Evolutionary conservation across 2,888 invertebrate species (phyloP), one percentile per base, ranked within the genome.

Genomic region (Alentia gelatinosa): DNA sequence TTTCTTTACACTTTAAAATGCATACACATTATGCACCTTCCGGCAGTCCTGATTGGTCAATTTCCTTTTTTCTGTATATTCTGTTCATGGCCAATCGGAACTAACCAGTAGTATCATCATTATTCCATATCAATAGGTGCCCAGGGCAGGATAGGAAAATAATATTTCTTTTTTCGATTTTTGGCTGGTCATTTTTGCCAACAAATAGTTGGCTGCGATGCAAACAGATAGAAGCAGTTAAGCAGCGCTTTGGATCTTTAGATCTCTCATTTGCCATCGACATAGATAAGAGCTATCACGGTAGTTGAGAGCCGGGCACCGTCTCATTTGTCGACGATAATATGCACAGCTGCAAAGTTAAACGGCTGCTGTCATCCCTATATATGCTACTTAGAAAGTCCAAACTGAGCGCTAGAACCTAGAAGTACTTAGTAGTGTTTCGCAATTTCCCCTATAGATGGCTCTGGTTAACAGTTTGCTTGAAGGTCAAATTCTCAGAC

Each of bases 131-230:
- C 74, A 74, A 33, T 74, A 19, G 30, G 42, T 86, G 47, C 86
- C 47, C 86, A 86, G 86, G 42, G 42, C 50, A 50, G 50, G 86
- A 47, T 47, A 86, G 86, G 86, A 86, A 79, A 79, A 42, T 86
- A 86, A 86, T 86, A 86, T 86, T 86, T 30, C 26, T 86, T 86
- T 86, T 86, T 86, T 47, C 5, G 1, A 30, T 7, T 86, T 86
- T 86, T 86, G 42, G 35, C 15, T 30, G 86, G 42, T 86, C 86
- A 47, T 86, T 86, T 86, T 86, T 86, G 5, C 86, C 86, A 86
- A 86, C 86, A 86, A 86, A 86, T 42, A 33, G 86, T 86, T 86
- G 86, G 86, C 86, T 12, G 86, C 86, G 30, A 86, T 86, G 47
- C 47, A 47, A 86, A 86, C 86, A 42, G 86, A 30, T 83, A 86